Base-by-base conservation (phyloP, 2,797 vertebrate species). In the Takifugu rubripes region DNA sequence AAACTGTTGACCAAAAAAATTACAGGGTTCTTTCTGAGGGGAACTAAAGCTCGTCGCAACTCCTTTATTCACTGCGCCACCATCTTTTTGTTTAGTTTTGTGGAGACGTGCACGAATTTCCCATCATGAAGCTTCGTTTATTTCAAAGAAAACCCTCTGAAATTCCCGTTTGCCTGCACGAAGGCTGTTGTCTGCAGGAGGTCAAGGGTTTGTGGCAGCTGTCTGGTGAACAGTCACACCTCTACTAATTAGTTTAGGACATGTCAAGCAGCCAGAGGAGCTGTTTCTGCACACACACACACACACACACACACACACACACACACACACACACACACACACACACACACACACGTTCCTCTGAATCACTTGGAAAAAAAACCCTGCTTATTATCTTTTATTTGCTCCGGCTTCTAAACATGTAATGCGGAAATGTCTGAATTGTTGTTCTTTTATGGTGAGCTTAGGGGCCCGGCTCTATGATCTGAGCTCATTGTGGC, bases 191-290 rank as follows among this genome's bases (percentile, higher is more conserved):
- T 77, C 75, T 67, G 64, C 61, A 77, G 64, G 79, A 68, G 80
- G 77, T 79, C 81, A 70, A 63, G 75, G 68, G 52, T 71, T 21
- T 56, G 84, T 87, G 87, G 76, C 79, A 80, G 73, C 71, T 89
- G 83, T 90, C 75, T 87, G 65, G 79, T 77, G 66, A 84, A 72
- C 68, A 76, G 82, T 89, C 87, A 88, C 88, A 91, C 88, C 87
- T 91, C 84, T 77, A 70, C 72, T 88, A 88, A 89, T 90, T 88
- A 81, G 84, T 91, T 89, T 87, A 89, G 85, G 84, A 83, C 71
- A 49, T 71, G 81, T 57, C 61, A 52, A 79, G 66, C 82, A 76
- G 77, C 71, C 26, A 77, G 77, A 81, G 75, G 66, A 76, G 83
- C 54, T 33, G 52, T 74, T 61, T 70, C 66, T 71, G 9, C 17